Evolutionary conservation across 2,113 vertebrate species (phyloP).

Genomic region (Connochaetes taurinus): DNA sequence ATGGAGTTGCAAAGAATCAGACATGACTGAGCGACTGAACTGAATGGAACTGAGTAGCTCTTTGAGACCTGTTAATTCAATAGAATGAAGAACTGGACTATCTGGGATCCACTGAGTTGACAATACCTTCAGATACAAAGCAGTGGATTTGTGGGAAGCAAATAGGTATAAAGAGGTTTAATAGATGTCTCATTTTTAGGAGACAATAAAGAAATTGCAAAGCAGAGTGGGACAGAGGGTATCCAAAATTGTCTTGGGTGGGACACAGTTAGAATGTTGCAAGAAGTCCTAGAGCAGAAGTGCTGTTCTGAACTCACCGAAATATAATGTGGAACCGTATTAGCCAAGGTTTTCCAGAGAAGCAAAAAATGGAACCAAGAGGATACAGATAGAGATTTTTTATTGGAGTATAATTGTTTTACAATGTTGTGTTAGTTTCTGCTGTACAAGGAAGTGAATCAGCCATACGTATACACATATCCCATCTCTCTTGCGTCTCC

Average conservation of each 20-base stretch:
- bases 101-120: background rate
- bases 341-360: background rate
- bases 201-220: background rate
- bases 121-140: background rate
- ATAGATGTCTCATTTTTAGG: background rate
- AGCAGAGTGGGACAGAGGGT: background rate
- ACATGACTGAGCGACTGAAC: background rate
- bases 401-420: background rate
- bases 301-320: background rate
- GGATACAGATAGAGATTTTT: background rate
- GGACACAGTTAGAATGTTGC: no score
- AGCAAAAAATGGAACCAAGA: background rate
- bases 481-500: background rate
- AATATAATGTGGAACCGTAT: background rate
- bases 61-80: background rate
- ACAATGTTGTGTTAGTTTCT: background rate
- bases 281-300: background rate
- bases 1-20: background rate
- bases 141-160: background rate
- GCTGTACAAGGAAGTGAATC: background rate
- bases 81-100: background rate
- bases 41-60: rapidly evolving
- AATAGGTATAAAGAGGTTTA: background rate
- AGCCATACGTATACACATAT: background rate
- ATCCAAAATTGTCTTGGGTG: background rate